Conservation (phyloP, 2,797 vertebrate genomes). For the Trachurus trachurus region DNA sequence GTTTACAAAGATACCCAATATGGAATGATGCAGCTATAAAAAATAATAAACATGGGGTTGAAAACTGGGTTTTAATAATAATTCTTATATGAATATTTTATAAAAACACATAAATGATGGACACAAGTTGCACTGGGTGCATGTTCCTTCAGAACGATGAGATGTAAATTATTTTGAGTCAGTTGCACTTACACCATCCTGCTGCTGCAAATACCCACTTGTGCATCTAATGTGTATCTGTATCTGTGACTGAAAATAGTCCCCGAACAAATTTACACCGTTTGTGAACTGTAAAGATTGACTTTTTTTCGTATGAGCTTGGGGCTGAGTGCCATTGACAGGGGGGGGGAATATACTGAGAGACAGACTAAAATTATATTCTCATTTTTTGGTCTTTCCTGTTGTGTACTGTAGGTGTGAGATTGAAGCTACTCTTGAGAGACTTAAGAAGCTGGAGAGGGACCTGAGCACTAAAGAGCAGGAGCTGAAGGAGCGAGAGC, state of each 20-base stretch:
- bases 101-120: not conserved
- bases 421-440: constrained; percentile 97
- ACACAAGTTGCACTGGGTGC: not conserved
- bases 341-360: not conserved
- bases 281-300: not conserved
- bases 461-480: constrained; percentile 99
- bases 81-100: not conserved
- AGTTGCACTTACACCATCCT: not conserved
- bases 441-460: constrained; percentile 98
- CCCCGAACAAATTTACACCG: not conserved
- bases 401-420: constrained; percentile 88
- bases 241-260: not conserved
- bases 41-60: not conserved
- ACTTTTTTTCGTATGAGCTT: not conserved
- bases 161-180: not conserved
- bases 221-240: not conserved
- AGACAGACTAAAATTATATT: not conserved
- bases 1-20: not conserved
- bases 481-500: constrained; percentile 95
- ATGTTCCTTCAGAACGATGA: not conserved
- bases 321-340: not conserved
- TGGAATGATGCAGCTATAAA: not conserved
- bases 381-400: not conserved
- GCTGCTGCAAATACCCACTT: not conserved
- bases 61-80: not conserved